These are phyloP conservation scores for Drosophila pallidifrons DNA, from an alignment of 1,140 invertebrate species.

Conservation along the genomic window DNA sequence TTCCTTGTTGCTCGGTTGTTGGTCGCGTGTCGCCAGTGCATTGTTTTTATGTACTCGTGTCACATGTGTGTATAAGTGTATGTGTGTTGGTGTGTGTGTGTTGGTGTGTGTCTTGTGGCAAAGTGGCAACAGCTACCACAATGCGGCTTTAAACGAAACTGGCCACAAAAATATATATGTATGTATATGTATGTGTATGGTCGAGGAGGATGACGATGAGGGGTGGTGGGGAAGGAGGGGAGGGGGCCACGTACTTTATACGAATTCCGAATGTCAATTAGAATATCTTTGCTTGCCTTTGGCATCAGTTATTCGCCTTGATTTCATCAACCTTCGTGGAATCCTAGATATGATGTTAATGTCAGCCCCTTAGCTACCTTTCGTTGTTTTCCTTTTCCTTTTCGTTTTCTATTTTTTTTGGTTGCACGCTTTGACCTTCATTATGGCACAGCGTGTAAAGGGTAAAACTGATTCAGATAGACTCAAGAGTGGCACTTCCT, in stretches of 20 bases:
- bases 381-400: not conserved
- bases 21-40: slow-evolving; percentile 49
- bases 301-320: slow-evolving; percentile 13
- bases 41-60: slow-evolving; percentile 53
- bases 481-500: slow-evolving; percentile 8
- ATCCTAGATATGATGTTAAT: slow-evolving; percentile 17
- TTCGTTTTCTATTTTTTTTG: too few relatives aligned
- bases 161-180: slow-evolving; percentile 4
- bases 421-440: slow-evolving; percentile 6
- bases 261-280: slow-evolving; percentile 42
- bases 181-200: not conserved
- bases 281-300: slow-evolving; percentile 37
- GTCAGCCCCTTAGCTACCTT: slow-evolving; percentile 3
- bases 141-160: slow-evolving; percentile 19
- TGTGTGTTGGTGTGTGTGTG: slow-evolving; percentile 22
- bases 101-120: slow-evolving; percentile 16
- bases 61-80: slow-evolving; percentile 27
- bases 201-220: too few relatives aligned
- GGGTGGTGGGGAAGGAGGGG: too few relatives aligned
- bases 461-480: not conserved
- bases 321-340: slow-evolving; percentile 17
- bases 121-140: slow-evolving; percentile 38
- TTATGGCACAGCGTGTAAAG: not conserved
- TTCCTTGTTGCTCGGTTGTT: slow-evolving; percentile 8
- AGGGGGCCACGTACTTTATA: not conserved